phyloP scores from a whole-genome alignment of 2,113 vertebrate species.

The Caloenas nicobarica region DNA sequence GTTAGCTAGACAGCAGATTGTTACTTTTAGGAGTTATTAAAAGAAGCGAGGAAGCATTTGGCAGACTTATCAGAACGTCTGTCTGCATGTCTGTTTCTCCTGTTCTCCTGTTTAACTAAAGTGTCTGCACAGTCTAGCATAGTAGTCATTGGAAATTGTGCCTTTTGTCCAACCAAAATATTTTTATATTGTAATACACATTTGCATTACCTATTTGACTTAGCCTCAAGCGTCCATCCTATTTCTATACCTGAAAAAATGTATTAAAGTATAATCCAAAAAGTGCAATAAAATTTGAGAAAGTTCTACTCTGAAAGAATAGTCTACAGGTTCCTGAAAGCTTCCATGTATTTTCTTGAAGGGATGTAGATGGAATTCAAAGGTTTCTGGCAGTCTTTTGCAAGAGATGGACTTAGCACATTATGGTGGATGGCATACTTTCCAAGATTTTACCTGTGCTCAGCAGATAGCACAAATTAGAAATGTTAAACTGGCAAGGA shows the following conservation, averaged over 20 bases:
- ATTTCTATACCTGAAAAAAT: background rate
- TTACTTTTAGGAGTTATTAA: slow-evolving; percentile 44
- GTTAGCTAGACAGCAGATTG: slow-evolving; percentile 34
- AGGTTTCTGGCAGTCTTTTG: background rate
- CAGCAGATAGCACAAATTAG: background rate
- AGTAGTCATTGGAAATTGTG: background rate
- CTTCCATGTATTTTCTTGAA: background rate
- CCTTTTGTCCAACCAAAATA: background rate
- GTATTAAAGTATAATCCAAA: background rate
- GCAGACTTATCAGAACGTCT: slow-evolving; percentile 12
- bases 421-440: background rate
- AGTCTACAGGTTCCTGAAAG: background rate
- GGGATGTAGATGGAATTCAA: background rate
- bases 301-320: background rate
- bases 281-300: background rate
- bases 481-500: background rate
- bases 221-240: background rate
- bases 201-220: background rate
- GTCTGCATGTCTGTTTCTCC: slow-evolving; percentile 33
- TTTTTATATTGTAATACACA: background rate
- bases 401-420: background rate
- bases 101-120: background rate
- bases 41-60: slow-evolving; percentile 38
- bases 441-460: background rate
- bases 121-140: background rate